Evolutionary conservation across 1,140 invertebrate genomes (phyloP).

Genomic region (Hermetia illucens): DNA sequence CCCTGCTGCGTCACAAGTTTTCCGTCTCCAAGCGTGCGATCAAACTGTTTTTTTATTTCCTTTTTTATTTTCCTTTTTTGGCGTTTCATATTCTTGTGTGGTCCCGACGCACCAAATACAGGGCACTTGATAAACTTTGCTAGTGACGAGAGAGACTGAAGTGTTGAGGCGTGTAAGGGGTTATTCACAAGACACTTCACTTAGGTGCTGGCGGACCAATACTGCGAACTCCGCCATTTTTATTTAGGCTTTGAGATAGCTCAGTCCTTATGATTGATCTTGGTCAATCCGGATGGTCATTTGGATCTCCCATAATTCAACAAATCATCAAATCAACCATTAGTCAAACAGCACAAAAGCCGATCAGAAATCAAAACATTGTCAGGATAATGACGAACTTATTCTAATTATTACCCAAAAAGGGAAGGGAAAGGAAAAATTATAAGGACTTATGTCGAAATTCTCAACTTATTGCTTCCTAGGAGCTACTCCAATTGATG

Average conservation of each 20-base stretch:
- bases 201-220: not conserved
- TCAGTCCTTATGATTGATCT: too few species aligned
- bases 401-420: too few species aligned
- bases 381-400: too few species aligned
- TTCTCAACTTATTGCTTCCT: too few species aligned
- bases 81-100: not conserved
- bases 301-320: not conserved
- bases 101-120: too few species aligned
- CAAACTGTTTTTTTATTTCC: not conserved
- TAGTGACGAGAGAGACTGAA: not conserved
- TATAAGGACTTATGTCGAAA: too few species aligned
- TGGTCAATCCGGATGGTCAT: too few species aligned
- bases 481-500: too few species aligned
- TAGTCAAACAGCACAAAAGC: too few species aligned
- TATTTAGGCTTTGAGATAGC: not conserved
- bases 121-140: not conserved
- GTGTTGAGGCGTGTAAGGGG: not conserved
- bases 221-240: not conserved
- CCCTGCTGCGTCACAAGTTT: too few species aligned
- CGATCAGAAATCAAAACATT: too few species aligned
- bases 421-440: too few species aligned
- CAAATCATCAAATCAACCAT: not conserved
- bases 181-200: not conserved
- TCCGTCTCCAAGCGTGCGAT: not conserved
- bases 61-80: not conserved